phyloP scores from a whole-genome alignment of 2,888 invertebrate species.

The Pemphredon lugubris region DNA sequence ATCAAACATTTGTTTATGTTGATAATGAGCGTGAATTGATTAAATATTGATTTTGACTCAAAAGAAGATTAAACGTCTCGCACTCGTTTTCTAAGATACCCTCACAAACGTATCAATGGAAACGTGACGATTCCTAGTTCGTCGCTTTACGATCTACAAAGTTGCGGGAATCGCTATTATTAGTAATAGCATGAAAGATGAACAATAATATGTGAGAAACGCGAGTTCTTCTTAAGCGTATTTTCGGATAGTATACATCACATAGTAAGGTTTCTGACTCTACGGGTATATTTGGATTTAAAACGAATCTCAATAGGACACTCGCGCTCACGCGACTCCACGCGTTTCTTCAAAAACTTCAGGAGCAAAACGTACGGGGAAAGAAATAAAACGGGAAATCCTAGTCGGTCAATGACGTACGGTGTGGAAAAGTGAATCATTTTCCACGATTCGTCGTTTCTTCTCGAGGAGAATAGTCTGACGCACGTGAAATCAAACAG shows the following conservation, averaged over 20 bases:
- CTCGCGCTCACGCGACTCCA: too few relatives aligned
- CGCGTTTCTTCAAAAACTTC: not conserved
- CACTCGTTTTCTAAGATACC: too few relatives aligned
- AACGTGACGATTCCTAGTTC: too few relatives aligned
- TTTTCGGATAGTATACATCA: constrained; percentile 20
- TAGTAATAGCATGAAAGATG: constrained; percentile 4
- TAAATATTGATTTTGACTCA: too few relatives aligned
- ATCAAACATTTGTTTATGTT: too few relatives aligned
- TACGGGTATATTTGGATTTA: constrained; percentile 29
- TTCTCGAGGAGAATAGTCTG: not conserved
- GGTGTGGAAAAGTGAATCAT: not conserved
- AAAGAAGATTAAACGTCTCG: too few relatives aligned
- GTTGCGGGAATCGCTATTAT: constrained; percentile 6
- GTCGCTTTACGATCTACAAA: not conserved
- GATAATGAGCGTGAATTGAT: too few relatives aligned
- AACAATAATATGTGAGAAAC: constrained; percentile 25
- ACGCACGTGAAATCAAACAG: too few relatives aligned
- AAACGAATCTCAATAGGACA: too few relatives aligned
- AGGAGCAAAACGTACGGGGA: not conserved
- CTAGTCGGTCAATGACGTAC: not conserved
- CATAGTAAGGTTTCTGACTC: constrained; percentile 7
- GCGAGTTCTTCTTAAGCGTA: not conserved
- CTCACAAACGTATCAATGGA: too few relatives aligned
- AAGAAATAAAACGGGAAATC: not conserved
- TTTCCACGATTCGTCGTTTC: not conserved